These are phyloP conservation scores for Lepisosteus osseus DNA, from an alignment of 2,113 vertebrate genomes.

Conservation along the genomic window DNA sequence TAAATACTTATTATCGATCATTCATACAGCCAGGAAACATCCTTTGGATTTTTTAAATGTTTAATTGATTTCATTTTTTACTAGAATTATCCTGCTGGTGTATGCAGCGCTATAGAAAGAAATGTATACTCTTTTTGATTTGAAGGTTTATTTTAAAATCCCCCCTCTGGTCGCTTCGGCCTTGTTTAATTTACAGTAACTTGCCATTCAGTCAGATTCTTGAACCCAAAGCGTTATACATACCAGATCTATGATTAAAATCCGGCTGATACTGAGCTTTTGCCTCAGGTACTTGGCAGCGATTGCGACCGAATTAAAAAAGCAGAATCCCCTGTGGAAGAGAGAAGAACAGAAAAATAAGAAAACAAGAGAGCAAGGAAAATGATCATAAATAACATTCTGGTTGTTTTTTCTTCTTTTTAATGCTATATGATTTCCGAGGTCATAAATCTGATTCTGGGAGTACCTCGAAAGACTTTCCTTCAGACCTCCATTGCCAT, in stretches of 20 bases:
- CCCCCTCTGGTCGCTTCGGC: too few relatives aligned
- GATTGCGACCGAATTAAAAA: slow-evolving; percentile 82
- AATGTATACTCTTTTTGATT: too few relatives aligned
- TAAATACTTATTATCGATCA: too few relatives aligned
- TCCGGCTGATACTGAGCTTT: slow-evolving; percentile 76
- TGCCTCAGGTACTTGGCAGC: slow-evolving; percentile 77
- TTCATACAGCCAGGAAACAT: too few relatives aligned
- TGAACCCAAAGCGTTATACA: slow-evolving; percentile 61
- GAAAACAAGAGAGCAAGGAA: slow-evolving; percentile 75
- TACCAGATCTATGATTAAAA: slow-evolving; percentile 80
- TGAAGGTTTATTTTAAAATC: too few relatives aligned
- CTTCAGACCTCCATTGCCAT: slow-evolving; percentile 71
- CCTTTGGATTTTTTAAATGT: too few relatives aligned
- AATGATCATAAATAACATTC: slow-evolving; percentile 84
- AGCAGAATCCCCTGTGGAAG: slow-evolving; percentile 75
- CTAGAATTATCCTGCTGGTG: too few relatives aligned
- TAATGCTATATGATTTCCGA: slow-evolving; percentile 85
- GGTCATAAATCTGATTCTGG: slow-evolving; percentile 83
- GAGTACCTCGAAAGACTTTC: slow-evolving; percentile 80
- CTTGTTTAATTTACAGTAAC: too few relatives aligned
- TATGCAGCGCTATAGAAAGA: too few relatives aligned
- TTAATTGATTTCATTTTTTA: too few relatives aligned
- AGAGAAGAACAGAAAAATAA: slow-evolving; percentile 78
- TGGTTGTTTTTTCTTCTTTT: slow-evolving; percentile 61
- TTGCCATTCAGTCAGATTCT: background rate